Conservation (phyloP, 2,797 vertebrate species). For the Micropoecilia bifurca region DNA sequence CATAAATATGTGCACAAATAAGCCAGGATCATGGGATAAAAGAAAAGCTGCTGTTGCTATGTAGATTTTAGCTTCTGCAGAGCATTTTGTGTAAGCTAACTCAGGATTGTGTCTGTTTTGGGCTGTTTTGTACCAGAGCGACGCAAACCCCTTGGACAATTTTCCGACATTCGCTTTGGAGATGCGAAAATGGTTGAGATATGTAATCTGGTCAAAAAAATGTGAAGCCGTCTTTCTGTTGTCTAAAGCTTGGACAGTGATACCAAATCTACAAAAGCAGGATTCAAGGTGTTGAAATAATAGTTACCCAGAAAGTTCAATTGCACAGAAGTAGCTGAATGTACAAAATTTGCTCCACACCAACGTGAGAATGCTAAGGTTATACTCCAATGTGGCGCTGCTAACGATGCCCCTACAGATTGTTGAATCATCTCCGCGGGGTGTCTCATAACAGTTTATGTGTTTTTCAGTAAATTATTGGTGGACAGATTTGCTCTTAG, state of each 20-base stretch:
- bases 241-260: not conserved
- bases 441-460: conserved; percentile 8
- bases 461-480: conserved; percentile 17
- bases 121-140: not conserved
- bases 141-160: not conserved
- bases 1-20: not conserved
- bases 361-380: not conserved
- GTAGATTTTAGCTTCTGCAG: not conserved
- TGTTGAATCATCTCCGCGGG: not conserved
- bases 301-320: not conserved
- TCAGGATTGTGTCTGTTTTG: not conserved
- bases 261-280: not conserved
- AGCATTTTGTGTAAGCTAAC: not conserved
- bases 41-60: not conserved
- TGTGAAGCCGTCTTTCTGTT: not conserved
- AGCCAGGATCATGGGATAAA: not conserved
- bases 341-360: not conserved
- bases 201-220: not conserved
- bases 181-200: not conserved
- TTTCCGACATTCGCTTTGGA: not conserved
- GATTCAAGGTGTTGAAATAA: not conserved
- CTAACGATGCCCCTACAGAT: conserved; percentile 2
- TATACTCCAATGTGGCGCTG: not conserved
- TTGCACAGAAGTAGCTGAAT: not conserved
- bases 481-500: conserved; percentile 51